These are phyloP conservation scores for Arctia plantaginis DNA, from an alignment of 2,888 invertebrate genomes.

Conservation along the genomic window DNA sequence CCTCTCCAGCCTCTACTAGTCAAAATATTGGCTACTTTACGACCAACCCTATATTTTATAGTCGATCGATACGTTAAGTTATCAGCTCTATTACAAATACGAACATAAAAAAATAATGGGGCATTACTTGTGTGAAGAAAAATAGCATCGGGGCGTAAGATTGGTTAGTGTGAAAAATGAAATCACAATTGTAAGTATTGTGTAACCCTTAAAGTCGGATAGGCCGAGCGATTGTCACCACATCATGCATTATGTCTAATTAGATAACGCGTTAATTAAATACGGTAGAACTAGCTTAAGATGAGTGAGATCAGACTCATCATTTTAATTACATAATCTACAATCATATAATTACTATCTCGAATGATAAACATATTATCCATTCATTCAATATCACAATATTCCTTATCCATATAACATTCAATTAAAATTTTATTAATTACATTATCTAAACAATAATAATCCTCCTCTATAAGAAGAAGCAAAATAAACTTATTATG, in stretches of 20 bases:
- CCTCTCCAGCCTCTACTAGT: slow-evolving; percentile 63
- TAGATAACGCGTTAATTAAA: not conserved
- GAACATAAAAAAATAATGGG: slow-evolving; percentile 39
- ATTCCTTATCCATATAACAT: not conserved
- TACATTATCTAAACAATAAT: not conserved
- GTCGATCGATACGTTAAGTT: slow-evolving; percentile 69
- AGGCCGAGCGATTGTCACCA: not conserved
- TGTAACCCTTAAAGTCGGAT: slow-evolving; percentile 2
- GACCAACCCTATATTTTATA: slow-evolving; percentile 76
- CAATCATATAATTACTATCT: not conserved
- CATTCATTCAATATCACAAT: not conserved
- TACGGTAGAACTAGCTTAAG: not conserved
- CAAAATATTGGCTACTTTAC: slow-evolving; percentile 75
- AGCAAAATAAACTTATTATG: no score
- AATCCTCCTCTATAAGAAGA: no score
- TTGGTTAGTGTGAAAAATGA: slow-evolving; percentile 44
- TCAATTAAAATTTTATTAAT: not conserved
- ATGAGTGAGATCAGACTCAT: not conserved
- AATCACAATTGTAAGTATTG: slow-evolving; percentile 22
- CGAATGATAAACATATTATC: not conserved
- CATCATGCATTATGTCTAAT: not conserved
- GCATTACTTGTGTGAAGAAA: slow-evolving; percentile 43
- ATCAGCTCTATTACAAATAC: slow-evolving; percentile 60
- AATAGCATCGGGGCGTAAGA: slow-evolving; percentile 44
- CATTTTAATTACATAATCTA: not conserved